phyloP scores from a whole-genome alignment of 2,888 invertebrate genomes.

The Bombyx huttoni region DNA sequence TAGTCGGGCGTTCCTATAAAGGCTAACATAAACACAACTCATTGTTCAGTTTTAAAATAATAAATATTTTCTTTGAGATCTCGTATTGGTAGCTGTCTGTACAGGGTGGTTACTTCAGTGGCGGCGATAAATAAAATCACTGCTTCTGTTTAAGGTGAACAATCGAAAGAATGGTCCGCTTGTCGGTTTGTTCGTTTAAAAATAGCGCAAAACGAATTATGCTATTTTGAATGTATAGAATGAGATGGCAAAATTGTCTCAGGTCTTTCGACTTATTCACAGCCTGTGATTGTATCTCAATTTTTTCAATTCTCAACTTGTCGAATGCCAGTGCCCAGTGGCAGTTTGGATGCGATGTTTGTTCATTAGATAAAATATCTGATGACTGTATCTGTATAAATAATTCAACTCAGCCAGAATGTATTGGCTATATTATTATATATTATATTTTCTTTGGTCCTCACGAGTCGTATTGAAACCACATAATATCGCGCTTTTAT shows the following conservation, averaged over 20 bases:
- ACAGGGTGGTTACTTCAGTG: background rate
- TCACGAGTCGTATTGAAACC: no score
- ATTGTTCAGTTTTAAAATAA: background rate
- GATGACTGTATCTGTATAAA: no score
- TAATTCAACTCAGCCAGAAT: no score
- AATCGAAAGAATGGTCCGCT: conserved; percentile 31
- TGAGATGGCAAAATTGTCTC: background rate
- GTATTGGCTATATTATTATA: no score
- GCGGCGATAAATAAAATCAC: conserved; percentile 1
- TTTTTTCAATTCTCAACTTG: background rate
- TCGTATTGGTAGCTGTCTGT: background rate
- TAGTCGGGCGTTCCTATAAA: background rate
- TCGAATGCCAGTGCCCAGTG: background rate
- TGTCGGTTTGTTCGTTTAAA: conserved; percentile 22
- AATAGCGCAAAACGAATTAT: conserved; percentile 22
- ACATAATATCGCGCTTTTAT: no score
- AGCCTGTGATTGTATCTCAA: background rate
- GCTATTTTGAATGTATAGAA: background rate
- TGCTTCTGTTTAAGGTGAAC: conserved; percentile 16
- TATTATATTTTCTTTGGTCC: no score
- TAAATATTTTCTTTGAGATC: background rate
- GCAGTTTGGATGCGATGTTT: no score
- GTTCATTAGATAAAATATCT: no score
- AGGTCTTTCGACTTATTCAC: background rate
- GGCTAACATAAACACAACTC: background rate